Conservation (phyloP, 37 sponge, comb jelly and placozoan genomes). For the Hexactinellida sp. region DNA sequence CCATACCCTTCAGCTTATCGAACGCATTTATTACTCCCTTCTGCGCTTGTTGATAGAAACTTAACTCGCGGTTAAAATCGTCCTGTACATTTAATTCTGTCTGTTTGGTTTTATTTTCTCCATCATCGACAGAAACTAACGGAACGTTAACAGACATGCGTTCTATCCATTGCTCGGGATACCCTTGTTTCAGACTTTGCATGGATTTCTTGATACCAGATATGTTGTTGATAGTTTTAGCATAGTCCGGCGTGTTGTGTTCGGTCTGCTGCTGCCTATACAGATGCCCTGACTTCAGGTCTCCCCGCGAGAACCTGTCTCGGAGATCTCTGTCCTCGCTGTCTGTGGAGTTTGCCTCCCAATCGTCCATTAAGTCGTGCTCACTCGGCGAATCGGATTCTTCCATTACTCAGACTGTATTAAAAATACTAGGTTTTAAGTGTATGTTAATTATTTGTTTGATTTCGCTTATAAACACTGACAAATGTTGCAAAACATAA, state of each 20-base stretch:
- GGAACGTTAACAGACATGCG: background rate
- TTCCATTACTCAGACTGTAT: background rate
- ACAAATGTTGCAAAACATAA: no score
- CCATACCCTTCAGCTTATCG: slow-evolving; percentile 42
- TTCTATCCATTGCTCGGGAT: background rate
- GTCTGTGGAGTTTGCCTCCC: background rate
- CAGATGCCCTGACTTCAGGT: background rate
- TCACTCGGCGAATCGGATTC: background rate
- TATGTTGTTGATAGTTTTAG: slow-evolving; percentile 11
- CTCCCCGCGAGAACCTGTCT: background rate
- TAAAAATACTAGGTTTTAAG: no score
- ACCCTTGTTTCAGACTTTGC: background rate
- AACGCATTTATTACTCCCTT: slow-evolving; percentile 15
- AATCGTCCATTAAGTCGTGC: background rate
- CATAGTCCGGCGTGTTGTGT: background rate
- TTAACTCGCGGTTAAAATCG: background rate
- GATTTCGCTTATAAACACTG: no score
- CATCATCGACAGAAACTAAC: background rate
- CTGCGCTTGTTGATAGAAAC: slow-evolving; percentile 27
- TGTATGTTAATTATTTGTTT: no score
- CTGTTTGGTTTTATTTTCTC: background rate
- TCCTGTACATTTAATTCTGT: background rate
- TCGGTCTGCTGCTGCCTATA: background rate
- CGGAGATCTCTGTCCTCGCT: background rate
- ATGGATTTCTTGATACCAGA: background rate